Evolutionary conservation across 2,113 vertebrate species (phyloP).

Genomic region (Peromyscus californicus): DNA sequence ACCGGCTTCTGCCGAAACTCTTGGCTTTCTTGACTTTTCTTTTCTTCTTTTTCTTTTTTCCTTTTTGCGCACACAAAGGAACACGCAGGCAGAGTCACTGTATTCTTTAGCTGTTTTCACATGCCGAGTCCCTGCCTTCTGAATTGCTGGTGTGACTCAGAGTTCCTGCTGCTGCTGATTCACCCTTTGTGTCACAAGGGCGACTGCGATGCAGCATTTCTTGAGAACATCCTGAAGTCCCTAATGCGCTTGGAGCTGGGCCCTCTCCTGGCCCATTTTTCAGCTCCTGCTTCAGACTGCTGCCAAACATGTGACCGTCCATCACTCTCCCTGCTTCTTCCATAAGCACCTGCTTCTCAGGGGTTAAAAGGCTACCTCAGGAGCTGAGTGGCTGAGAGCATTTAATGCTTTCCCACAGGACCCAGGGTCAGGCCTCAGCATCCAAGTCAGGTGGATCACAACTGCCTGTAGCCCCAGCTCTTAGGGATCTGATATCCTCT

Average conservation of each 20-base stretch:
- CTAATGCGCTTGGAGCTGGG: background rate
- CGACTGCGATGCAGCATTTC: background rate
- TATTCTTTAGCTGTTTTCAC: background rate
- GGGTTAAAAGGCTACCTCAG: background rate
- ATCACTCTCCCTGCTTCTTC: background rate
- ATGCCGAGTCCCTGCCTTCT: background rate
- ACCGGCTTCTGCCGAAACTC: background rate
- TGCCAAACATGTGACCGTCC: background rate
- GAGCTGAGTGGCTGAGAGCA: background rate
- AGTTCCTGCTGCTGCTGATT: background rate
- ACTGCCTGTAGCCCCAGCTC: background rate
- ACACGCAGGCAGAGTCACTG: background rate
- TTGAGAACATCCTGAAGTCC: background rate
- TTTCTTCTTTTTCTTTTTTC: background rate
- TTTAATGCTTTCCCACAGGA: too few species aligned
- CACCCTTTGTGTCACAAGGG: background rate
- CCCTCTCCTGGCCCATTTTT: slow-evolving; percentile 26
- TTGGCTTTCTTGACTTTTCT: background rate
- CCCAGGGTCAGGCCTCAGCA: background rate
- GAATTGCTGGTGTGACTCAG: slow-evolving; percentile 23
- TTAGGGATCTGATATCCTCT: too few species aligned
- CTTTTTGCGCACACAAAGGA: background rate
- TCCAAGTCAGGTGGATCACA: background rate
- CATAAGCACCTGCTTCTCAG: background rate
- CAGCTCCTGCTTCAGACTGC: background rate